Percentiles rank a stretch among this genome's conserved stretches.
Evolutionary conservation across 2,888 invertebrate species (phyloP).

Genomic region (Baronia brevicornis): DNA sequence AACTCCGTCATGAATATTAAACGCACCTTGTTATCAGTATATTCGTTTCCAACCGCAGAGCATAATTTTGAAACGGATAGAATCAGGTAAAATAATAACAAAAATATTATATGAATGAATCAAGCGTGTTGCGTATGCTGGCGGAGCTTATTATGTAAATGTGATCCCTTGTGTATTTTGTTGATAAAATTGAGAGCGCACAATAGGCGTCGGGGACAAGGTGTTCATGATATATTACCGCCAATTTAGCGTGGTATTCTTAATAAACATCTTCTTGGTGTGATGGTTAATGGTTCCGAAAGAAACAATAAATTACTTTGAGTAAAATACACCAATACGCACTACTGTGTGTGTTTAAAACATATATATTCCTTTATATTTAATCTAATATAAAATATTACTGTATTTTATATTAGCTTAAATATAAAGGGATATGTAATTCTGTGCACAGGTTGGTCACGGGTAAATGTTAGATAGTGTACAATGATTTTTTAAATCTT

Average conservation of each 20-base stretch:
- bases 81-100: slow-evolving; percentile 59
- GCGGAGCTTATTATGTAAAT: slow-evolving; percentile 60
- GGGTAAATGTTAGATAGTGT: no score
- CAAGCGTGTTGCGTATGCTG: slow-evolving; percentile 40
- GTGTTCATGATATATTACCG: slow-evolving; percentile 15
- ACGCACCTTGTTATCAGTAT: slow-evolving; percentile 42
- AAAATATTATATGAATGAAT: slow-evolving; percentile 56
- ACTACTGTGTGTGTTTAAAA: no score
- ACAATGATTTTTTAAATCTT: no score
- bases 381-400: no score
- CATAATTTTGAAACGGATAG: slow-evolving; percentile 42
- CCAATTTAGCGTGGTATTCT: slow-evolving; percentile 7
- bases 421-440: no score
- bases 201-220: slow-evolving; percentile 17
- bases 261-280: slow-evolving; percentile 8
- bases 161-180: slow-evolving; percentile 51
- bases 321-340: neutral
- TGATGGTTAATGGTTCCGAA: no score
- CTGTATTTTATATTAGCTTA: no score
- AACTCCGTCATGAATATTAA: slow-evolving; percentile 38
- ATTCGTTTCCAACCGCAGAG: slow-evolving; percentile 36
- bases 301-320: no score
- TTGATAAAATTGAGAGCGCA: slow-evolving; percentile 50
- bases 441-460: no score
- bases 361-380: no score